phyloP scores from a whole-genome alignment of 2,113 vertebrate species.

The Sebastes schlegelii region DNA sequence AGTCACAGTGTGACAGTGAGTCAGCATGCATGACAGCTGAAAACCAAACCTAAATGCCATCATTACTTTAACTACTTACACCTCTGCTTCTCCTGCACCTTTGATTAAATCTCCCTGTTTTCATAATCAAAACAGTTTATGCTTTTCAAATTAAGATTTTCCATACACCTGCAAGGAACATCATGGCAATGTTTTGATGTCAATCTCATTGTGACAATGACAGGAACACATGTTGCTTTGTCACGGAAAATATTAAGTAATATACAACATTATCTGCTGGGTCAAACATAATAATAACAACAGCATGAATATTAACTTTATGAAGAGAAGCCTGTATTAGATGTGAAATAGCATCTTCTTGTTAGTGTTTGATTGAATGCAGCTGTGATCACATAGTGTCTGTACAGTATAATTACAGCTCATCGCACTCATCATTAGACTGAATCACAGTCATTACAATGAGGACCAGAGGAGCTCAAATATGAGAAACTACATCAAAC shows the following conservation, averaged over 20 bases:
- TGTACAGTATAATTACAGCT: constrained; percentile 1
- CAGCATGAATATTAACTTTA: not conserved
- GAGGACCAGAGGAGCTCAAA: not conserved
- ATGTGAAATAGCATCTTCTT: not conserved
- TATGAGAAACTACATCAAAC: not conserved
- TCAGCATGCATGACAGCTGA: not conserved
- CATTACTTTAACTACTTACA: not conserved
- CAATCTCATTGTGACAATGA: not conserved
- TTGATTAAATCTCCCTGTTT: not conserved
- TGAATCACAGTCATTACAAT: constrained; percentile 3
- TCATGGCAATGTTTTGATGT: not conserved
- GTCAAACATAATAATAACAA: not conserved
- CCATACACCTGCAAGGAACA: not conserved
- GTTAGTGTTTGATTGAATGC: not conserved
- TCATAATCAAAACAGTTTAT: not conserved
- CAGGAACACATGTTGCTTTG: not conserved
- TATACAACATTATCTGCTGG: not conserved
- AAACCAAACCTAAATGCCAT: not conserved
- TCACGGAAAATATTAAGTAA: not conserved
- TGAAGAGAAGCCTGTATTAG: not conserved
- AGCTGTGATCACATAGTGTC: constrained; percentile 7
- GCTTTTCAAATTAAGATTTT: not conserved
- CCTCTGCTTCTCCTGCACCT: not conserved
- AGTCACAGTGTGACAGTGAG: not conserved
- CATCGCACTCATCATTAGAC: not conserved